These are phyloP conservation scores for Brenthis daphne DNA, from an alignment of 2,888 invertebrate species.

Conservation along the genomic window DNA sequence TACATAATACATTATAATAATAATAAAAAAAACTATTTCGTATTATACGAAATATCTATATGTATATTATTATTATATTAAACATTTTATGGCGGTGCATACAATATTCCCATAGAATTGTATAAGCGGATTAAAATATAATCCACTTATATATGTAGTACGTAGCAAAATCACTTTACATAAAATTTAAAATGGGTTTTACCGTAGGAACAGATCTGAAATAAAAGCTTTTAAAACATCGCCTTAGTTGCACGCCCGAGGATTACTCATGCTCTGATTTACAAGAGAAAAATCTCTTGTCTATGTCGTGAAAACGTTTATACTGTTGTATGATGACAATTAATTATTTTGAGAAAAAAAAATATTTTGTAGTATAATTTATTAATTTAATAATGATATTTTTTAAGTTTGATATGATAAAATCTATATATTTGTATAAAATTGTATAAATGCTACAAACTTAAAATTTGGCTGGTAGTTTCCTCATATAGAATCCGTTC, in stretches of 20 bases:
- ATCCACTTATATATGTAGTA: conserved; percentile 1
- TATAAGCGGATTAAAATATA: conserved; percentile 16
- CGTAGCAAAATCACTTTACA: conserved; percentile 11
- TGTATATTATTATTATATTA: too few species aligned
- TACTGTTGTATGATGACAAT: neutral
- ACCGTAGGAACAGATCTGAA: conserved; percentile 10
- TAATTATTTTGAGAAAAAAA: neutral
- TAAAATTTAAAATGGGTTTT: conserved; percentile 19
- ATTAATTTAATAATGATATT: too few species aligned
- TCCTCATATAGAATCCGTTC: too few species aligned
- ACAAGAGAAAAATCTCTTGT: conserved; percentile 21
- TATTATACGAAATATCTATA: too few species aligned
- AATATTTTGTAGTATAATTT: neutral
- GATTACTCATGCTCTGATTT: conserved; percentile 25
- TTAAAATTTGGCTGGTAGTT: too few species aligned
- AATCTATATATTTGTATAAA: too few species aligned
- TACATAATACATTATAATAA: too few species aligned
- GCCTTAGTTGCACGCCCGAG: conserved; percentile 26
- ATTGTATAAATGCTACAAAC: too few species aligned
- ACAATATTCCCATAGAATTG: conserved; percentile 5
- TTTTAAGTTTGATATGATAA: too few species aligned
- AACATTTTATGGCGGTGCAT: neutral
- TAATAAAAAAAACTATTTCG: too few species aligned
- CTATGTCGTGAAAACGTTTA: conserved; percentile 7
- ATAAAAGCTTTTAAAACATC: conserved; percentile 27